Evolutionary conservation across 2,113 vertebrate genomes (phyloP), one percentile per base, ranked within the genome.

Genomic region (Lophura nycthemera): DNA sequence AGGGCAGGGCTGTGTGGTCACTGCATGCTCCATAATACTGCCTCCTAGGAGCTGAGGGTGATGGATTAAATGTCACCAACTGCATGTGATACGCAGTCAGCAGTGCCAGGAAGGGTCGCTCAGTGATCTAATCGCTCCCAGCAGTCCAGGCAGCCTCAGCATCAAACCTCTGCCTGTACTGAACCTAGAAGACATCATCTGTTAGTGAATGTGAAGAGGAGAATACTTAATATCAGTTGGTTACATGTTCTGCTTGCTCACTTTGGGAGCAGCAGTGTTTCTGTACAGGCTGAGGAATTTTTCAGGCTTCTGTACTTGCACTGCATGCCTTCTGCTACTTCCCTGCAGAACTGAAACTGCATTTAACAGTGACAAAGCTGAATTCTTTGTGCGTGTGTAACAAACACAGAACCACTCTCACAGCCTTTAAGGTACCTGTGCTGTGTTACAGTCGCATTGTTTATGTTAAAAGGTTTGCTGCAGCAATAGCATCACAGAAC

Each of bases 31-130:
- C 54, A 2, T 56, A 76, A 94, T 95, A 96, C 54, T 45, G 32
- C 34, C 71, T 83, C 63, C 64, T 45, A 81, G 52, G 79, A 93
- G 66, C 6, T 16, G 61, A 74, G 80, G 38, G 38, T 83, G 90
- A 89, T 83, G 66, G 84, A 95, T 94, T 89, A 91, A 91, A 90
- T 95, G 96, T 90, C 94, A 92, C 73, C 66, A n/a, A 5, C 14
- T 13, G 45, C 34, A 61, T 17, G 36, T 34, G 38, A 38, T 17
- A 50, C 1, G 8, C n/a, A 59, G 69, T 5, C 43, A 73, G 61
- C 43, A 87, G 85, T 36, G 80, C 52, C 67, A 67, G 10, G n/a
- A 70, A 30, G 42, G 74, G 70, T 15, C 42, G 57, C 83, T 94
- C 56, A 54, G 12, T 47, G 91, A 88, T 82, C 42, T 60, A 22